phyloP scores from a whole-genome alignment of 2,888 invertebrate species.

The Galeopsomyia nigrocyanea region DNA sequence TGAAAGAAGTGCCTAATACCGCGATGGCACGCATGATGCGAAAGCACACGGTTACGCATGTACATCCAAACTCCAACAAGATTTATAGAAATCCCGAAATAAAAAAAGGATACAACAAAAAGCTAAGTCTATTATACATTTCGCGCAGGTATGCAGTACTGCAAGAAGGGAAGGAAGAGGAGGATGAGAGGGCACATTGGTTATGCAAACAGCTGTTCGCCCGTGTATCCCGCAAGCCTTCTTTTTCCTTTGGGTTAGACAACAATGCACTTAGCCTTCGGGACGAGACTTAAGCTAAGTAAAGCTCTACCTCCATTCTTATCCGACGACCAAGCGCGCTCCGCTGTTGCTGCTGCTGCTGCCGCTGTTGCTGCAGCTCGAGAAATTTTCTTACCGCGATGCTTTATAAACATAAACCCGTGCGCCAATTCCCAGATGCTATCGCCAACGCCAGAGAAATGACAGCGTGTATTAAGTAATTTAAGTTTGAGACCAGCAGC shows the following conservation, averaged over 20 bases:
- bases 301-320: constrained; percentile 12
- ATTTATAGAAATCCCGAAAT: no score
- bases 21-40: no score
- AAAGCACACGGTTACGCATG: no score
- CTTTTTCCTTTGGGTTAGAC: not conserved
- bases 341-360: no score
- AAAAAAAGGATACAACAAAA: no score
- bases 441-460: not conserved
- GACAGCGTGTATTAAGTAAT: constrained; percentile 25
- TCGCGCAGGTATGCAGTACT: no score
- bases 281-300: constrained; percentile 25
- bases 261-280: constrained; percentile 29
- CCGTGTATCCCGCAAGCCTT: no score
- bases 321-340: constrained; percentile 3
- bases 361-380: no score
- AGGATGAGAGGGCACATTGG: not conserved
- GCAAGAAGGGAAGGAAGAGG: no score
- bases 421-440: not conserved
- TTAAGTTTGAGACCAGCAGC: constrained; percentile 23
- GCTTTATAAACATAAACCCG: constrained; percentile 36
- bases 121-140: no score
- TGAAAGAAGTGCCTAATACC: no score
- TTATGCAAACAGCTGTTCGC: constrained; percentile 26
- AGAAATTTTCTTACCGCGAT: not conserved
- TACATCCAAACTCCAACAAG: no score